phyloP scores from a whole-genome alignment of 2,113 vertebrate species.

The Myiozetetes cayanensis region DNA sequence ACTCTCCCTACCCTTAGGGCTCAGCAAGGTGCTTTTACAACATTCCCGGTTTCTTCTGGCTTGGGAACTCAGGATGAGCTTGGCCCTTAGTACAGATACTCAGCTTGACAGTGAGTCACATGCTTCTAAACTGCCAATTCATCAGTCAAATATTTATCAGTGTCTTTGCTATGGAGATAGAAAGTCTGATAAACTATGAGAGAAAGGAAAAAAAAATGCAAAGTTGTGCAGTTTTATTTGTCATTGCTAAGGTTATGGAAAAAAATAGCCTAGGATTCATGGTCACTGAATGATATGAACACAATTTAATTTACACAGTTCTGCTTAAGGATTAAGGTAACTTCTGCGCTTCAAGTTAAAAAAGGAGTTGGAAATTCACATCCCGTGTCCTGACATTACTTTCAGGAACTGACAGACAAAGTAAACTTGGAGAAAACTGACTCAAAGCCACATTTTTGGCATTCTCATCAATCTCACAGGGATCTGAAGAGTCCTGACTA shows the following conservation, averaged over 20 bases:
- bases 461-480: background rate
- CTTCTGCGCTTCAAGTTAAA: background rate
- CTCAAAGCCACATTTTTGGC: background rate
- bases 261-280: background rate
- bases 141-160: constrained; percentile 21
- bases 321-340: background rate
- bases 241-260: background rate
- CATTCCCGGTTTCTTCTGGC: constrained; percentile 57
- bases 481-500: background rate
- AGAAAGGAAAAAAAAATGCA: background rate
- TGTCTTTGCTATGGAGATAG: background rate
- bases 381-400: background rate
- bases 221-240: background rate
- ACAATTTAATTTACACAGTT: background rate
- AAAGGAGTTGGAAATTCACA: background rate
- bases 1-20: constrained; percentile 62
- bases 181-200: background rate
- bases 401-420: background rate
- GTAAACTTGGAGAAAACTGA: background rate
- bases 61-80: constrained; percentile 58
- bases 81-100: constrained; percentile 15
- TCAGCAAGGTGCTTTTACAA: constrained; percentile 57
- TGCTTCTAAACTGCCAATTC: background rate
- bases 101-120: constrained; percentile 36
- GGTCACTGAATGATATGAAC: background rate